Base-by-base conservation (phyloP, 2,797 vertebrate species). In the Harpagifer antarcticus region DNA sequence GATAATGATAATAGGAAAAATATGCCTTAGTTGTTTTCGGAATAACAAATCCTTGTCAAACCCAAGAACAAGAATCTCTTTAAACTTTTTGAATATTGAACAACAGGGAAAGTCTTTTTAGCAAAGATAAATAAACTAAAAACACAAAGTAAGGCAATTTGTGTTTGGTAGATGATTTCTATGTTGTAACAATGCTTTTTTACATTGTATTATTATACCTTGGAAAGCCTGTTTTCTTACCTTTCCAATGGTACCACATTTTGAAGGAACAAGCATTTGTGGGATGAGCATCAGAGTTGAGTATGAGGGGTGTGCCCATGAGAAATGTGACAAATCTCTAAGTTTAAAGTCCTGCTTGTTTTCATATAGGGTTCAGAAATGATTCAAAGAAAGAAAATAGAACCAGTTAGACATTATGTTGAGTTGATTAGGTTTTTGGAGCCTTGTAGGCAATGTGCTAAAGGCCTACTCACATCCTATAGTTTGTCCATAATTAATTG, bases 1-100 rank as follows among this genome's bases (percentile, higher is more conserved):
- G 78, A 79, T 83, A 59, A 79, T 81, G 83, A 87, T 78, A 88
- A 89, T 81, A 54, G 78, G 70, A 86, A 87, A 86, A 91, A 86
- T 86, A 65, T 85, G 79, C 27, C 23, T 56, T 44, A 3, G 75
- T 50, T 82, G 59, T 64, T 3, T 82, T 63, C 76, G 55, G 44
- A 86, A 79, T 58, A 88, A 79, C 80, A 86, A 85, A 81, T 44
- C 71, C 17, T 37, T 37, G 33, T 37, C 7, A 37, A 33, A 11
- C 17, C 53, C 9, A 48, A 72, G 45, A 71, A 62, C 14, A 45
- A 76, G 17, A 83, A 58, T 15, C 9, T 76, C 44, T 27, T 27
- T 1, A 72, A 58, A 73, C 43, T 48, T 67, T 43, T 57, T 53
- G 23, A 74, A 57, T 71, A 58, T 76, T 44, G 49, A 85, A 79